Conservation (phyloP, 2,797 vertebrate genomes). For the Gephyroberyx darwinii region DNA sequence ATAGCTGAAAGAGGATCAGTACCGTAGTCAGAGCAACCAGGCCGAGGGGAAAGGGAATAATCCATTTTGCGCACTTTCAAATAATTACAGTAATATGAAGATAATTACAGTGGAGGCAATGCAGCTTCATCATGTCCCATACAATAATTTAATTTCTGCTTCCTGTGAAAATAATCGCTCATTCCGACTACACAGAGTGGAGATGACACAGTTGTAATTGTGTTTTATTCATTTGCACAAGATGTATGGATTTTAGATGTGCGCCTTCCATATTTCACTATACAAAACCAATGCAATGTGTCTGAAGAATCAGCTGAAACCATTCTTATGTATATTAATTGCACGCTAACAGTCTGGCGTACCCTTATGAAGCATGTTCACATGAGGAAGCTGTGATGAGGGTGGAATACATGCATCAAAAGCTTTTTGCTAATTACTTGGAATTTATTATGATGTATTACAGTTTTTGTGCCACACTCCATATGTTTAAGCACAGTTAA, state of each 20-base stretch:
- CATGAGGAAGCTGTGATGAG: constrained; percentile 45
- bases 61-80: constrained; percentile 79
- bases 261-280: constrained; percentile 41
- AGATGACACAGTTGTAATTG: constrained; percentile 72
- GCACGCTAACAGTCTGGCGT: constrained; percentile 48
- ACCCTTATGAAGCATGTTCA: constrained; percentile 49
- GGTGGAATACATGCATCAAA: constrained; percentile 57
- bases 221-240: constrained; percentile 61
- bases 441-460: constrained; percentile 60
- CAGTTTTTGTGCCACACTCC: constrained; percentile 37
- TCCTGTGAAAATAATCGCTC: constrained; percentile 80
- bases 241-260: constrained; percentile 63
- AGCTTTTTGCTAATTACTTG: constrained; percentile 65
- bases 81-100: constrained; percentile 83
- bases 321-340: constrained; percentile 68
- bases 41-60: constrained; percentile 65
- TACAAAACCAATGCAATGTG: constrained; percentile 34
- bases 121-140: constrained; percentile 74
- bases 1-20: constrained; percentile 48
- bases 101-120: constrained; percentile 79
- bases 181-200: constrained; percentile 71
- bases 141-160: constrained; percentile 79
- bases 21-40: constrained; percentile 32
- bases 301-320: constrained; percentile 67
- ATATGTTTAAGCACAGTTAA: constrained; percentile 63